Evolutionary conservation across 2,888 invertebrate genomes (phyloP).

Genomic region (Aspidiotus rigidus): DNA sequence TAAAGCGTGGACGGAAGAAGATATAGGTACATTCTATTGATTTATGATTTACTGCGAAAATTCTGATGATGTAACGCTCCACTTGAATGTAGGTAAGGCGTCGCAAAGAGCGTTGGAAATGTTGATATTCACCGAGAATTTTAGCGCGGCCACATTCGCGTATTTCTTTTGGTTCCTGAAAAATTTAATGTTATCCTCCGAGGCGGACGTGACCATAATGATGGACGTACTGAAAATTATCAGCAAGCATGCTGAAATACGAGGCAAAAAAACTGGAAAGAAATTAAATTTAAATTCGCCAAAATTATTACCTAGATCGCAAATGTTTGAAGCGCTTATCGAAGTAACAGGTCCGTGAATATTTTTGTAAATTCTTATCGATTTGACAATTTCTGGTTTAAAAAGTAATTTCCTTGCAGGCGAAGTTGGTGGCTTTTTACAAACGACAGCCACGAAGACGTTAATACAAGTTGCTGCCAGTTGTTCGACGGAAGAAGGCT

Average conservation of each 20-base stretch:
- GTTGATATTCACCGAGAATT: conserved; percentile 27
- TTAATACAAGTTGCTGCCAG: conserved; percentile 69
- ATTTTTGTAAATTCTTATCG: neutral
- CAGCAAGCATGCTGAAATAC: conserved; percentile 24
- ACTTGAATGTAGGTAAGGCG: conserved; percentile 34
- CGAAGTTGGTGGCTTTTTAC: conserved; percentile 52
- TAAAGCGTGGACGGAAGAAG: conserved; percentile 63
- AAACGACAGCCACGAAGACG: conserved; percentile 69
- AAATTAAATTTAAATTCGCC: conserved; percentile 56
- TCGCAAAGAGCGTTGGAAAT: conserved; percentile 36
- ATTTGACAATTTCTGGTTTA: conserved; percentile 27
- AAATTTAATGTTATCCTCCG: conserved; percentile 27
- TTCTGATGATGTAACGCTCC: neutral
- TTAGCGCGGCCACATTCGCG: conserved; percentile 24
- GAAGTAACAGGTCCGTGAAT: conserved; percentile 58
- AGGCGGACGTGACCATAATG: conserved; percentile 26
- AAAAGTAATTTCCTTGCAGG: conserved; percentile 42
- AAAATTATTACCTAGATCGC: conserved; percentile 65
- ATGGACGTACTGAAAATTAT: conserved; percentile 28
- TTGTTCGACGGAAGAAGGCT: conserved; percentile 58
- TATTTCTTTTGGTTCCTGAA: conserved; percentile 29
- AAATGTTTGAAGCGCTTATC: conserved; percentile 71
- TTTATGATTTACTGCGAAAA: neutral
- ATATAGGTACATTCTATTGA: conserved; percentile 45
- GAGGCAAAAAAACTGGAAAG: conserved; percentile 25